A percentile compares a stretch with the other conserved stretches of the same genome.
phyloP scores from a whole-genome alignment of 2,113 vertebrate genomes.

The Argyrosomus japonicus region DNA sequence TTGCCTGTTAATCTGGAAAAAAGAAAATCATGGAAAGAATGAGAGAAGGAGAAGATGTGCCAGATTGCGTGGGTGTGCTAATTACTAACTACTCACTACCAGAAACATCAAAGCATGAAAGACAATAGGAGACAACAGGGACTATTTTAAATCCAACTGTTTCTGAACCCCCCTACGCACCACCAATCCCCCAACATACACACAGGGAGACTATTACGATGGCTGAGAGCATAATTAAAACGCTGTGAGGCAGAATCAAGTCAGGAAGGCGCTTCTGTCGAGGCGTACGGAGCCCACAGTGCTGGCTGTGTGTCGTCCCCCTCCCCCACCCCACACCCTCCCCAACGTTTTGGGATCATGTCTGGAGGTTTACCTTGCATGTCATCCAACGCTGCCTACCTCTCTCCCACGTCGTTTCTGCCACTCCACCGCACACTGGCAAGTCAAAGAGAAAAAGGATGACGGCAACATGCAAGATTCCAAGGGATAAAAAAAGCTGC shows the following conservation, averaged over 20 bases:
- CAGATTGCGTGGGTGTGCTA: slow-evolving; percentile 62
- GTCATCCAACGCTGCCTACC: background rate
- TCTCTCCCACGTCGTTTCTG: slow-evolving; percentile 16
- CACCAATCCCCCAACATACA: slow-evolving; percentile 25
- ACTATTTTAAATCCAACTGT: slow-evolving; percentile 68
- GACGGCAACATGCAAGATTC: background rate
- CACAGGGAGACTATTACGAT: slow-evolving; percentile 9
- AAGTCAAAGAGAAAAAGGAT: slow-evolving; percentile 6
- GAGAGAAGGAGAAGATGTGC: slow-evolving; percentile 32
- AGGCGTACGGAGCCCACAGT: background rate
- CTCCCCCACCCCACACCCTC: too few relatives aligned
- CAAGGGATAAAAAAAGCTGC: background rate
- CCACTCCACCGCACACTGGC: background rate
- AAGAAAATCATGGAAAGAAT: slow-evolving; percentile 29
- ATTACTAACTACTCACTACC: slow-evolving; percentile 68
- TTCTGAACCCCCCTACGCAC: slow-evolving; percentile 45
- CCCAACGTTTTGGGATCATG: slow-evolving; percentile 5
- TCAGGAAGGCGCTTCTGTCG: slow-evolving; percentile 42
- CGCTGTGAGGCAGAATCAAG: slow-evolving; percentile 45
- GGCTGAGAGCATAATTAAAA: slow-evolving; percentile 69
- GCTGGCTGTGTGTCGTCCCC: background rate
- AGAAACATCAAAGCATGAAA: slow-evolving; percentile 64
- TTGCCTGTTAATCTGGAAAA: slow-evolving; percentile 35
- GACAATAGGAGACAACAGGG: slow-evolving; percentile 72
- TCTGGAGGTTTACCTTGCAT: slow-evolving; percentile 35